Percentiles rank a stretch among this genome's conserved stretches.
Conservation (phyloP, 2,797 vertebrate species). For the Manis pentadactyla region DNA sequence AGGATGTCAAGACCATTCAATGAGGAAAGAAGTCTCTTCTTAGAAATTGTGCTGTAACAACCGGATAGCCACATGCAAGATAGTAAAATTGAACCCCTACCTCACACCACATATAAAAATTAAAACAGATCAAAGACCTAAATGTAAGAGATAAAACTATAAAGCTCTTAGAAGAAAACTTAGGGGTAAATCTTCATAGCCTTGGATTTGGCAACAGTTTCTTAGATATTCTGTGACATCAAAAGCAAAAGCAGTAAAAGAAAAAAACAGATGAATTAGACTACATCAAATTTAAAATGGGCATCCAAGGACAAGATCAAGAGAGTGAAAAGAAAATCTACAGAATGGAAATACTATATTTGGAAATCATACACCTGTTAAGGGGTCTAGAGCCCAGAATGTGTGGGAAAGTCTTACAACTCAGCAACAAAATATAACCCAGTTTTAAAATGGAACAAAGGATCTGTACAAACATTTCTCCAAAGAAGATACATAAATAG, state of each 20-base stretch:
- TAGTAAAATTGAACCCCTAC: background rate
- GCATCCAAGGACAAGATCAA: background rate
- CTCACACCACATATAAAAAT: background rate
- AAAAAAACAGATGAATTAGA: background rate
- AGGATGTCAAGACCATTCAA: background rate
- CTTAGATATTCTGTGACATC: background rate
- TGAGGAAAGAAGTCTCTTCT: background rate
- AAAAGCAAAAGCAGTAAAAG: conserved; percentile 6
- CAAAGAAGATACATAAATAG: background rate
- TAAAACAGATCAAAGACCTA: background rate
- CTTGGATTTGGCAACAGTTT: background rate
- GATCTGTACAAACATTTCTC: background rate
- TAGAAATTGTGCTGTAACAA: background rate
- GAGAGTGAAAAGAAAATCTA: background rate
- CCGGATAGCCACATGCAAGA: background rate
- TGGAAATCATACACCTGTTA: background rate
- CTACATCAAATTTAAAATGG: background rate
- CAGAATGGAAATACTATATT: background rate
- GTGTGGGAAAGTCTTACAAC: background rate
- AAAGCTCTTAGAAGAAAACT: conserved; percentile 12
- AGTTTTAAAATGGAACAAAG: background rate
- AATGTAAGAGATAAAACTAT: background rate
- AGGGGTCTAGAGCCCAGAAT: background rate
- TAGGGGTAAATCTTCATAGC: background rate
- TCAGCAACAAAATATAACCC: background rate